Evolutionary conservation across 2,113 vertebrate genomes (phyloP).

Genomic region (Gallinago media): DNA sequence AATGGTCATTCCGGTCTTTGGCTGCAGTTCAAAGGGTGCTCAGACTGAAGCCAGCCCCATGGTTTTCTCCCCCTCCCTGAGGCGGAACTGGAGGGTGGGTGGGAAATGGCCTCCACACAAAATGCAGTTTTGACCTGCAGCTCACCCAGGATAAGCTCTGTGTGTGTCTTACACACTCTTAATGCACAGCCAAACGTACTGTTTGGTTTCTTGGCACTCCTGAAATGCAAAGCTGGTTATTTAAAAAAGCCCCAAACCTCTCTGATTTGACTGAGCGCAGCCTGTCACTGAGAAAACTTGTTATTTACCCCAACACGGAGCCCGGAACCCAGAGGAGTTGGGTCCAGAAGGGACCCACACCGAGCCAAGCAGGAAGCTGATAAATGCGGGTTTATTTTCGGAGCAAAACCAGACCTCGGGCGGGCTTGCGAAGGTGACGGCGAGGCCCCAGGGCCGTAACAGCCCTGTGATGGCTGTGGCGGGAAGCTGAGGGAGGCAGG

Average conservation of each 20-base stretch:
- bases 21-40: rapidly evolving
- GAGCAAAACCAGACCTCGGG: background rate
- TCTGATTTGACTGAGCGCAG: background rate
- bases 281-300: rapidly evolving
- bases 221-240: background rate
- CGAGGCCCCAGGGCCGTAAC: rapidly evolving
- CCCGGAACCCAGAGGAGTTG: rapidly evolving
- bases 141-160: rapidly evolving
- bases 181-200: background rate
- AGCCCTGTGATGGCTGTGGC: rapidly evolving
- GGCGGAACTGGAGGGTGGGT: background rate
- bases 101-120: background rate
- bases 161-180: background rate
- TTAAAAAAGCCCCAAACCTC: background rate
- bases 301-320: rapidly evolving
- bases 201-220: background rate
- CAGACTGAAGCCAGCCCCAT: background rate
- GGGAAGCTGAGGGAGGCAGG: rapidly evolving
- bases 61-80: background rate
- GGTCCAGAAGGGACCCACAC: rapidly evolving
- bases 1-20: background rate
- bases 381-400: rapidly evolving
- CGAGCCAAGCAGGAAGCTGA: rapidly evolving
- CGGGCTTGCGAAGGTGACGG: background rate
- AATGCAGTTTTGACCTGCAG: background rate